phyloP scores from a whole-genome alignment of 2,888 invertebrate species.

The Epirrhoe tristata region DNA sequence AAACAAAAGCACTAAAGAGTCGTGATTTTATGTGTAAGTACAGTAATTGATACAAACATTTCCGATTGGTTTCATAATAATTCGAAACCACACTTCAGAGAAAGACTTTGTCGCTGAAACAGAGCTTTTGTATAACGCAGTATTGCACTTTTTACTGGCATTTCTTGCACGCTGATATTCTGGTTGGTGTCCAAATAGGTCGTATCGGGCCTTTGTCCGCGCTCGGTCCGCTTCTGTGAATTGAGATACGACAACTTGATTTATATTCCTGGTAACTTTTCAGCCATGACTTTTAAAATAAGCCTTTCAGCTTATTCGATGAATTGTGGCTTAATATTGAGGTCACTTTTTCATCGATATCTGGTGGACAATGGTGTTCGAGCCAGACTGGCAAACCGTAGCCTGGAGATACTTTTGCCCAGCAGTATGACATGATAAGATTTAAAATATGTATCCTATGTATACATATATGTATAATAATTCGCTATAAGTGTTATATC shows the following conservation, averaged over 20 bases:
- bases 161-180: constrained; percentile 36
- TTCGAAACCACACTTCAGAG: too few relatives aligned
- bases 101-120: background rate
- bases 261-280: constrained; percentile 32
- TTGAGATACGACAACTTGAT: constrained; percentile 40
- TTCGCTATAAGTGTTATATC: too few relatives aligned
- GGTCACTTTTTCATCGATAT: background rate
- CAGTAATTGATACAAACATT: too few relatives aligned
- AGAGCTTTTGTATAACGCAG: background rate
- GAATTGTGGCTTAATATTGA: background rate
- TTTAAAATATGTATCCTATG: too few relatives aligned
- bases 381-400: too few relatives aligned
- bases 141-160: constrained; percentile 27
- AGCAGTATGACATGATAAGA: too few relatives aligned
- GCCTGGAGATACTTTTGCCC: too few relatives aligned
- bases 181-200: constrained; percentile 52
- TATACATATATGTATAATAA: too few relatives aligned
- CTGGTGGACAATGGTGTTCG: background rate
- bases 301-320: background rate
- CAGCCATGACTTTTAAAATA: background rate
- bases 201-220: constrained; percentile 47
- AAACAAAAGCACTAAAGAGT: too few relatives aligned
- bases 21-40: too few relatives aligned
- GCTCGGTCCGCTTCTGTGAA: constrained; percentile 23
- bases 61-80: too few relatives aligned